Evolutionary conservation across 2,797 vertebrate genomes (phyloP).

Genomic region (Pagetopsis macropterus): DNA sequence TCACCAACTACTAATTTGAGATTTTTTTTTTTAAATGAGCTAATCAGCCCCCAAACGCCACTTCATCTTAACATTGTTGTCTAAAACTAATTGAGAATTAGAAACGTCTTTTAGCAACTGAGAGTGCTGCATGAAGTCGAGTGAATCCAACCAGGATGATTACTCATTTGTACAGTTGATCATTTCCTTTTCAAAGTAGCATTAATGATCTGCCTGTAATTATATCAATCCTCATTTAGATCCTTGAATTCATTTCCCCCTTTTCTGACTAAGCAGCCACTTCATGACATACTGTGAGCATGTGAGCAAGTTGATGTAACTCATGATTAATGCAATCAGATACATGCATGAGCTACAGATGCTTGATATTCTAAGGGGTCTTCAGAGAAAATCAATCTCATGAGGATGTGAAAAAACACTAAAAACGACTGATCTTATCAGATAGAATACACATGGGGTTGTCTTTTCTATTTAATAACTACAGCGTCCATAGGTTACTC

Average conservation of each 20-base stretch:
- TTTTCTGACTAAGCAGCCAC: slow-evolving; percentile 41
- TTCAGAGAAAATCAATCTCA: slow-evolving; percentile 42
- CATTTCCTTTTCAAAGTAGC: slow-evolving; percentile 49
- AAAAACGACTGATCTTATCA: slow-evolving; percentile 37
- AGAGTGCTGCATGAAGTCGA: slow-evolving; percentile 33
- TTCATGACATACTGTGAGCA: slow-evolving; percentile 36
- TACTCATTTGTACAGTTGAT: slow-evolving; percentile 54
- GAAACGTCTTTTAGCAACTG: slow-evolving; percentile 17
- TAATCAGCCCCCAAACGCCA: slow-evolving; percentile 16
- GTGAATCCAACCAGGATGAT: slow-evolving; percentile 49
- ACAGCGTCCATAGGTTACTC: slow-evolving; percentile 21
- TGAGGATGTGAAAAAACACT: slow-evolving; percentile 21
- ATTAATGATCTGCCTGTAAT: slow-evolving; percentile 26
- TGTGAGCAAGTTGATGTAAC: slow-evolving; percentile 41
- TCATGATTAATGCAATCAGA: slow-evolving; percentile 61
- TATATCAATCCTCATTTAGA: slow-evolving; percentile 46
- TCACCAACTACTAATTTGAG: too few species aligned
- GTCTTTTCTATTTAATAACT: slow-evolving; percentile 22
- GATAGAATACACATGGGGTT: slow-evolving; percentile 17
- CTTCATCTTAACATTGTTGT: slow-evolving; percentile 13
- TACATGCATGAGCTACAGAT: slow-evolving; percentile 34
- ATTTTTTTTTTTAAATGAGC: neutral
- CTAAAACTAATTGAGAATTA: slow-evolving; percentile 27
- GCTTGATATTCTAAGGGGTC: slow-evolving; percentile 43
- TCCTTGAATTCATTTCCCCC: slow-evolving; percentile 42